These are phyloP conservation scores for Saturnia pavonia DNA, from an alignment of 2,888 invertebrate genomes.

Conservation along the genomic window DNA sequence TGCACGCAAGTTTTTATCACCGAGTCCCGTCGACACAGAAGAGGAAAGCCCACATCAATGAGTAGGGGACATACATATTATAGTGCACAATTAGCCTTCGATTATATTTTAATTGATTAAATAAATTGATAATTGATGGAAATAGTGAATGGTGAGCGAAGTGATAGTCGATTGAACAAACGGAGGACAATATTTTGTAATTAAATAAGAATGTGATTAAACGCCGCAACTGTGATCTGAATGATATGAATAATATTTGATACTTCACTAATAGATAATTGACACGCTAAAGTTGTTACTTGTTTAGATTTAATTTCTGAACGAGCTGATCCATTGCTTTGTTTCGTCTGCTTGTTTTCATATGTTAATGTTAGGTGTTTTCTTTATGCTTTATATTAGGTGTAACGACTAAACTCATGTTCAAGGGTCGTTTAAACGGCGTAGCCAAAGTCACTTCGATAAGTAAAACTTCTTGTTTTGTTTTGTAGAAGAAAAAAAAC, in stretches of 20 bases:
- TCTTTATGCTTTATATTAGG: slow-evolving; percentile 64
- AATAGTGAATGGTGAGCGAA: slow-evolving; percentile 65
- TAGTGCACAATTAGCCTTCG: slow-evolving; percentile 55
- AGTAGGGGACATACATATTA: slow-evolving; percentile 39
- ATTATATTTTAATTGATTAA: slow-evolving; percentile 53
- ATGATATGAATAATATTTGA: slow-evolving; percentile 82
- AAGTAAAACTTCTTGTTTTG: slow-evolving; percentile 68
- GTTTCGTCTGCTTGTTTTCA: slow-evolving; percentile 53
- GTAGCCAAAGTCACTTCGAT: slow-evolving; percentile 79
- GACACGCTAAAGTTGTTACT: slow-evolving; percentile 71
- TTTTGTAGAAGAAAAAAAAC: slow-evolving; percentile 37
- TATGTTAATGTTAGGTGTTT: slow-evolving; percentile 71
- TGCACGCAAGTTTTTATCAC: slow-evolving; percentile 93
- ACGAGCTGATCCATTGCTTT: slow-evolving; percentile 46
- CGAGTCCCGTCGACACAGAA: slow-evolving; percentile 91
- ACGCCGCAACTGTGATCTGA: slow-evolving; percentile 83
- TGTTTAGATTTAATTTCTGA: slow-evolving; percentile 55
- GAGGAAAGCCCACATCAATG: slow-evolving; percentile 90
- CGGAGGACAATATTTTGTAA: slow-evolving; percentile 78
- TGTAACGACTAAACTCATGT: slow-evolving; percentile 56
- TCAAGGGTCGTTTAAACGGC: slow-evolving; percentile 66
- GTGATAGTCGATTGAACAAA: slow-evolving; percentile 73
- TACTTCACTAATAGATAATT: slow-evolving; percentile 81
- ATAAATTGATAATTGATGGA: slow-evolving; percentile 49
- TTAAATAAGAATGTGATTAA: slow-evolving; percentile 82